Percentiles rank a stretch among this genome's conserved stretches.
Conservation (phyloP, 1,140 invertebrate species). For the Contarinia nasturtii region DNA sequence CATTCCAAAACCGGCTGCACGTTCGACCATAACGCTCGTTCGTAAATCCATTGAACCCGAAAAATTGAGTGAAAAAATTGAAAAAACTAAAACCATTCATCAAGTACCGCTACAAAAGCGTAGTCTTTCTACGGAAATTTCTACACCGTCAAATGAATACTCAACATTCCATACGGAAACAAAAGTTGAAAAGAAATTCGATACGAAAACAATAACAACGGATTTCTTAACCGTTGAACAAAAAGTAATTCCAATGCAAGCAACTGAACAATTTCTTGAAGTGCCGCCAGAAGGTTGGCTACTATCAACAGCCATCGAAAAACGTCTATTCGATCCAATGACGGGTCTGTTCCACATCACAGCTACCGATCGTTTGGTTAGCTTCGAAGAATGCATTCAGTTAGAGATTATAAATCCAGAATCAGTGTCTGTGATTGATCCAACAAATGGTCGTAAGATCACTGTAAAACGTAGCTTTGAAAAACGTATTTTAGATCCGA, state of each 20-base stretch:
- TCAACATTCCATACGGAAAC: constrained; percentile 10
- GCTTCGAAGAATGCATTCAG: constrained; percentile 73
- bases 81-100: constrained; percentile 25
- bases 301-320: constrained; percentile 53
- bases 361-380: constrained; percentile 62
- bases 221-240: constrained; percentile 27
- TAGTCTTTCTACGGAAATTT: constrained; percentile 5
- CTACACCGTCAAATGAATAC: background rate
- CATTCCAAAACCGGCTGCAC: constrained; percentile 15
- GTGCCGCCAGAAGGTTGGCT: constrained; percentile 67
- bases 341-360: constrained; percentile 74
- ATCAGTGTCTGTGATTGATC: constrained; percentile 61
- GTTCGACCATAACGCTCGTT: constrained; percentile 23
- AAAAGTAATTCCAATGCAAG: constrained; percentile 21
- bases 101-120: constrained; percentile 17
- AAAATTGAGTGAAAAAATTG: constrained; percentile 17
- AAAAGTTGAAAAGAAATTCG: constrained; percentile 16
- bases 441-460: constrained; percentile 44
- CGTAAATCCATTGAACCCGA: constrained; percentile 18
- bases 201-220: constrained; percentile 22
- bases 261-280: constrained; percentile 33
- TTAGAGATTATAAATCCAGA: constrained; percentile 66
- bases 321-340: constrained; percentile 56
- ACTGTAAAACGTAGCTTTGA: constrained; percentile 55
- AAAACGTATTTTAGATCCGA: constrained; percentile 54